phyloP scores from a whole-genome alignment of 1,140 invertebrate genomes.

The Drosophila takahashii region DNA sequence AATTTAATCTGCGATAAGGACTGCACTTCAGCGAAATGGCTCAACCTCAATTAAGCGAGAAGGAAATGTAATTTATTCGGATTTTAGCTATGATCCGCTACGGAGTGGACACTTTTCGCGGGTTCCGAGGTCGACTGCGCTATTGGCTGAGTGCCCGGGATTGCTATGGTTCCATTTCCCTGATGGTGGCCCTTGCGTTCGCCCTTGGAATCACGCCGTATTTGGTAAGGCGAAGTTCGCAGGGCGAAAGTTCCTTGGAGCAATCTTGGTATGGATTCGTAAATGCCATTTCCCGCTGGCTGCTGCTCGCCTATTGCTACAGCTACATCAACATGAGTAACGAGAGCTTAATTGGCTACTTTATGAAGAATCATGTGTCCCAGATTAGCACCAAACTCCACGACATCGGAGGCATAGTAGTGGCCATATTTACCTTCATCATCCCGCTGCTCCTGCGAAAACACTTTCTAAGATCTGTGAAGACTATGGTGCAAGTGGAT shows the following conservation, averaged over 20 bases:
- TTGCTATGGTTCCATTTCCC: slow-evolving; percentile 46
- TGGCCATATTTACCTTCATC: slow-evolving; percentile 52
- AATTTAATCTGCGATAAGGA: slow-evolving; percentile 46
- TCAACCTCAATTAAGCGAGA: slow-evolving; percentile 26
- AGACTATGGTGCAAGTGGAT: slow-evolving; percentile 32
- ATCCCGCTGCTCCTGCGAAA: slow-evolving; percentile 45
- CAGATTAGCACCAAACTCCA: slow-evolving; percentile 46
- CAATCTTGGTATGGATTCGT: slow-evolving; percentile 59
- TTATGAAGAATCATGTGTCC: slow-evolving; percentile 62
- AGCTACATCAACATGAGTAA: slow-evolving; percentile 15
- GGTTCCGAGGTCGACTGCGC: neutral
- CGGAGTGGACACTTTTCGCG: slow-evolving; percentile 3
- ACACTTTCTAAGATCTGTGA: slow-evolving; percentile 28
- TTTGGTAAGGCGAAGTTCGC: slow-evolving; percentile 17
- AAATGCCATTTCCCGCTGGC: slow-evolving; percentile 60
- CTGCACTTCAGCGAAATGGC: slow-evolving; percentile 4
- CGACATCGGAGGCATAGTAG: slow-evolving; percentile 44
- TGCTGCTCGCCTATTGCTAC: slow-evolving; percentile 60
- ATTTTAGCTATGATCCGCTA: slow-evolving; percentile 23
- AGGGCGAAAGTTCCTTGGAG: slow-evolving; percentile 16
- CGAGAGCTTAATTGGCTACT: slow-evolving; percentile 66
- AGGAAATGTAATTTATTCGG: slow-evolving; percentile 23
- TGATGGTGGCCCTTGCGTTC: slow-evolving; percentile 43
- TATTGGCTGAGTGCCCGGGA: slow-evolving; percentile 39
- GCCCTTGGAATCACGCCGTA: slow-evolving; percentile 56